Evolutionary conservation across 1,140 invertebrate species (phyloP), one percentile per base, ranked within the genome.

Genomic region (honey bee (Apis mellifera)): DNA sequence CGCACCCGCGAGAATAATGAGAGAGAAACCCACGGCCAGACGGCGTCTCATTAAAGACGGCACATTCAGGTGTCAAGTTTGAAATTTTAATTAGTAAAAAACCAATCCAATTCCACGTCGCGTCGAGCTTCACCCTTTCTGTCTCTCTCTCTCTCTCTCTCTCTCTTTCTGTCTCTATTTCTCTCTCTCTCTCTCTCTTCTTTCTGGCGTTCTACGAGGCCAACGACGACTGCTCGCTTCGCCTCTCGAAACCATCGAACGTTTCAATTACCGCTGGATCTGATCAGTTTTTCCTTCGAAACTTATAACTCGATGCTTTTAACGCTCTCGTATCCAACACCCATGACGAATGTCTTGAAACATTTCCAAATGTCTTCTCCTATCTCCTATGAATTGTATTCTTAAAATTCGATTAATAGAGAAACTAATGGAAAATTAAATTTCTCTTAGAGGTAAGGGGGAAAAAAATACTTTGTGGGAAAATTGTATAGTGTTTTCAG

Each of bases 11-110:
- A 78, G 77, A 84, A 86, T 86, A 87, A 86, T 86, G 86, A 87
- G 86, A 86, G 86, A 81, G 74, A 87, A 84, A 78, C 82, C 64
- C 65, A 59, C 71, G 79, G 26, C 65, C 85, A 87, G 86, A 84
- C 86, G 78, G 75, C 85, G 78, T 87, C 86, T 88, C 86, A 88
- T 88, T 88, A 88, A 88, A 88, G 86, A 82, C 82, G 78, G 74
- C 86, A 87, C 83, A 87, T 87, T 87, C 85, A 87, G 85, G 85
- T 88, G 86, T 88, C 85, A 88, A 87, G 86, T 88, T 87, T 88
- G 85, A 88, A 88, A 87, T 88, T 88, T 88, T 88, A 88, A 88
- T 88, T 88, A 87, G 86, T 88, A 87, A 87, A 88, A 88, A 88
- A 87, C 85, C 85, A 86, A 88, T 84, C 85, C 83, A 87, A 84